Evolutionary conservation across 2,888 invertebrate genomes (phyloP).

Genomic region (Eristalinus sepulchralis): DNA sequence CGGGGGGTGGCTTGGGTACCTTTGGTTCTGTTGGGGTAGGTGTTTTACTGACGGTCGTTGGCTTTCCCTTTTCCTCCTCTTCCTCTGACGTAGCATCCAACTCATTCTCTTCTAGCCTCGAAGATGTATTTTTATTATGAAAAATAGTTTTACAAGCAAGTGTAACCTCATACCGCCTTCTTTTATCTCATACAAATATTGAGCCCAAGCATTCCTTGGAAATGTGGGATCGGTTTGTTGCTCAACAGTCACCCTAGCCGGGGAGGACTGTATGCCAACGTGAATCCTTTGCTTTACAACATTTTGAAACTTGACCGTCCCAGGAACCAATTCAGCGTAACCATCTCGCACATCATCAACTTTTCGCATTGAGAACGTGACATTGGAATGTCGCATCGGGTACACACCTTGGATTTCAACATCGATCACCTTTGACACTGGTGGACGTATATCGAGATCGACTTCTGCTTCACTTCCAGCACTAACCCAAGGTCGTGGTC

Average conservation of each 20-base stretch:
- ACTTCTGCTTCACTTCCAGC: slow-evolving; percentile 87
- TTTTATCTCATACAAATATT: slow-evolving; percentile 83
- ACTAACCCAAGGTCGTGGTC: slow-evolving; percentile 83
- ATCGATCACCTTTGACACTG: slow-evolving; percentile 83
- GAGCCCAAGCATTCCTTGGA: slow-evolving; percentile 87
- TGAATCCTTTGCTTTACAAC: slow-evolving; percentile 84
- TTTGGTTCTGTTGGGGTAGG: slow-evolving; percentile 60
- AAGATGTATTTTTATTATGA: slow-evolving; percentile 75
- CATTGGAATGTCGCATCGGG: slow-evolving; percentile 81
- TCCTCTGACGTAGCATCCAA: slow-evolving; percentile 77
- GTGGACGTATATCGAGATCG: slow-evolving; percentile 82
- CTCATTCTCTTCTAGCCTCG: slow-evolving; percentile 73
- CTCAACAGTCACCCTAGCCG: slow-evolving; percentile 80
- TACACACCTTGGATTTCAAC: slow-evolving; percentile 86
- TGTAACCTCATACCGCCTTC: slow-evolving; percentile 74
- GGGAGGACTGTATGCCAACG: slow-evolving; percentile 83
- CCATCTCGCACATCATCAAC: slow-evolving; percentile 84
- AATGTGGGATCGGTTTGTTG: slow-evolving; percentile 87
- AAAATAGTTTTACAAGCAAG: background rate
- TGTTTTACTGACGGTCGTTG: slow-evolving; percentile 64
- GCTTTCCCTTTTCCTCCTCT: slow-evolving; percentile 75
- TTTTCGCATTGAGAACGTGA: slow-evolving; percentile 82
- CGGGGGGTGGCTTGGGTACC: slow-evolving; percentile 73
- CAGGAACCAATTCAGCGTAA: slow-evolving; percentile 85
- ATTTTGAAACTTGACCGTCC: slow-evolving; percentile 82